A percentile compares a stretch with the other conserved stretches of the same genome.
phyloP scores from a whole-genome alignment of 2,888 invertebrate species.

The Cheilosia urbana region DNA sequence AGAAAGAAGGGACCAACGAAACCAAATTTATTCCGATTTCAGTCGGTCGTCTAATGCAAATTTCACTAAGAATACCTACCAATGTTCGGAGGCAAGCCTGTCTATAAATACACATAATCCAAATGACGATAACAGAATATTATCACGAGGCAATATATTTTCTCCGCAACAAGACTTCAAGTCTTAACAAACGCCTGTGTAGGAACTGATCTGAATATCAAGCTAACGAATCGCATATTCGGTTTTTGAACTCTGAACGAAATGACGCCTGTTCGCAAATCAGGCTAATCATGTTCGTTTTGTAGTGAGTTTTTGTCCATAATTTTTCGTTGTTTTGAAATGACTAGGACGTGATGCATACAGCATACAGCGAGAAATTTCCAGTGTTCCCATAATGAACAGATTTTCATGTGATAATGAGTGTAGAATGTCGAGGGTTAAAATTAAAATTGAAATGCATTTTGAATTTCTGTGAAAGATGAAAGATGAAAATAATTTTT shows the following conservation, averaged over 20 bases:
- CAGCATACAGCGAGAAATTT: constrained; percentile 24
- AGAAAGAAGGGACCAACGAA: background rate
- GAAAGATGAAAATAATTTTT: background rate
- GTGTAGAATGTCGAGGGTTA: background rate
- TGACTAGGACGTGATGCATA: constrained; percentile 31
- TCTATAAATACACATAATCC: background rate
- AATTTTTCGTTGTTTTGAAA: constrained; percentile 13
- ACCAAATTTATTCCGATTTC: background rate
- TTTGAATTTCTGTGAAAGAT: background rate
- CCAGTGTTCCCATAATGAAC: constrained; percentile 6
- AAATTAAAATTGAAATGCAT: background rate
- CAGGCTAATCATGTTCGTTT: constrained; percentile 44
- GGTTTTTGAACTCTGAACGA: constrained; percentile 8
- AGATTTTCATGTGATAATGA: background rate
- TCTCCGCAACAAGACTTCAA: background rate
- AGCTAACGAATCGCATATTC: constrained; percentile 2
- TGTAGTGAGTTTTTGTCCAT: constrained; percentile 19
- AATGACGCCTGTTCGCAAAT: constrained; percentile 23
- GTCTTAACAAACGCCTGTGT: background rate
- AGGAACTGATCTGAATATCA: background rate
- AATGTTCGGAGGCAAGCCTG: background rate
- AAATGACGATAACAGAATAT: constrained; percentile 6
- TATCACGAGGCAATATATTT: background rate
- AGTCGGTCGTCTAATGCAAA: constrained; percentile 19
- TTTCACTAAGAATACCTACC: background rate